Conservation (phyloP, 35 echinoderm and acorn worm genomes). For the Amphiura filiformis region DNA sequence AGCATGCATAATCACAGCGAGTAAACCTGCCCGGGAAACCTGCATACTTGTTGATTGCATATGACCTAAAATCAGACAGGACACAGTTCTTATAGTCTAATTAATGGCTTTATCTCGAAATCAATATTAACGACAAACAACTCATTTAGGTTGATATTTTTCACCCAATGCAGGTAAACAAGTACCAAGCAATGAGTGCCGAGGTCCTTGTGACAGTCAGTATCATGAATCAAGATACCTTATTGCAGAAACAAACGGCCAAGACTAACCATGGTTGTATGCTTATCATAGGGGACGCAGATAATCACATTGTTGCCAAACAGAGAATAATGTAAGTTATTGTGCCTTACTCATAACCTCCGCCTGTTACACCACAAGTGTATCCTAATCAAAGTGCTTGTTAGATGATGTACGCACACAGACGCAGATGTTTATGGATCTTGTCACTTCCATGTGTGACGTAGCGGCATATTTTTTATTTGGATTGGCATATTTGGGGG, state of each 20-base stretch:
- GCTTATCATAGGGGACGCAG: slow-evolving; percentile 51
- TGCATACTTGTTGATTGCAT: no score
- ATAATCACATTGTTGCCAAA: slow-evolving; percentile 67
- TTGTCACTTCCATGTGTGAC: not conserved
- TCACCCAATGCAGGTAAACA: slow-evolving; percentile 46
- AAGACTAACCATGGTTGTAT: slow-evolving; percentile 46
- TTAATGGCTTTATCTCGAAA: no score
- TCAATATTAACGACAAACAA: no score
- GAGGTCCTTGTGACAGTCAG: slow-evolving; percentile 63
- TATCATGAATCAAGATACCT: slow-evolving; percentile 46
- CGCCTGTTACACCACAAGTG: not conserved
- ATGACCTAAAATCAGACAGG: no score
- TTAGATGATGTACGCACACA: no score
- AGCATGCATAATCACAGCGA: no score
- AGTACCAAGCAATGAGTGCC: slow-evolving; percentile 33
- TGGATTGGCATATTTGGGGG: not conserved
- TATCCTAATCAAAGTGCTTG: not conserved
- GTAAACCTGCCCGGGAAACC: no score
- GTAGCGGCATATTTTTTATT: not conserved
- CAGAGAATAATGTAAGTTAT: slow-evolving; percentile 72
- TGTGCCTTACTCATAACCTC: not conserved
- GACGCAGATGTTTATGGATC: not conserved
- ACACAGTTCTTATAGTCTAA: no score
- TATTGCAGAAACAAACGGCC: slow-evolving; percentile 54
- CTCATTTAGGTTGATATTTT: no score